Evolutionary conservation across 1,140 invertebrate genomes (phyloP), one percentile per base, ranked within the genome.

Genomic region (Contarinia nasturtii): DNA sequence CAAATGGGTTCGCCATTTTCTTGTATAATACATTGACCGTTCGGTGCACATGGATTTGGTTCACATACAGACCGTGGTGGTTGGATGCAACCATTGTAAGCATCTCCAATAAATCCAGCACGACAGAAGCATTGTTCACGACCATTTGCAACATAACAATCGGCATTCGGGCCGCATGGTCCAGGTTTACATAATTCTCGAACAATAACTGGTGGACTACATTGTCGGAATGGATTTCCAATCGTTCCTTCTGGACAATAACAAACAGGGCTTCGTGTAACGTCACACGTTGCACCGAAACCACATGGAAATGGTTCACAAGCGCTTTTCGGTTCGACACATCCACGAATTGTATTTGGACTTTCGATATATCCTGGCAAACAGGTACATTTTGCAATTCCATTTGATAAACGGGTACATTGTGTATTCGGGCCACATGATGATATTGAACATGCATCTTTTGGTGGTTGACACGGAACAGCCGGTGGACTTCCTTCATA

Each of bases 241-340:
- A 78, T 63, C 7, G 75, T 77, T 46, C 74, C 72, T 52, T 76
- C 73, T 18, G 82, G 80, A 59, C 85, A 89, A 61, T 78, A 86
- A 60, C 85, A 90, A 11, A 79, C 72, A n/a, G 83, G 82, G 47
- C 69, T 67, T 52, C 77, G 72, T 48, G 74, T 75, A 12, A 80
- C 76, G 66, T 90, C 83, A 57, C 86, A 90, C 37, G 79, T 67
- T 40, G 86, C 85, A 7, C 80, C 78, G 27, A 62, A 55, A 22
- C 86, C 86, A 59, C 87, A 91, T 1, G 80, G 77, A 55, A 83
- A 87, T 4, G 81, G 80, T 52, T 85, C 77, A 54, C 85, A 89
- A 1, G 79, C 78, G 61, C 88, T 84, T 20, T 71, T 67, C 49
- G 76, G 73, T 54, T 81, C 77, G 1, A 85, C 66, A 56, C 86